Evolutionary conservation across 2,113 vertebrate species (phyloP), one percentile per base, ranked within the genome.

Genomic region (Cariama cristata): DNA sequence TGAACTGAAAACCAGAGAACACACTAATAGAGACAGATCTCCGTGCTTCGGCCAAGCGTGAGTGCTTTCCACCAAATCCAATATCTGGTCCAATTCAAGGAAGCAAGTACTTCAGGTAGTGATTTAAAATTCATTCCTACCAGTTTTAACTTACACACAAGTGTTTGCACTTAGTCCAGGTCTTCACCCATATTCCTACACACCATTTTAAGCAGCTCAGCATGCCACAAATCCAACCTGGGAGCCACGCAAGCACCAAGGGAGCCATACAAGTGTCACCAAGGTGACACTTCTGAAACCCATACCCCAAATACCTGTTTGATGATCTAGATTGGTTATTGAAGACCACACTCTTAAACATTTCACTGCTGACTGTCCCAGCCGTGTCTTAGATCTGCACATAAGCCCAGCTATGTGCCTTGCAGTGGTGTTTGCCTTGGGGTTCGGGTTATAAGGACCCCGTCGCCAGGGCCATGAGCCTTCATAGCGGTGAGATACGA

Each of bases 11-110:
- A 23, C 50, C 47, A 32, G 77, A 94, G 95, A 72, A 42, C 76
- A 92, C 45, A 8, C 87, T 91, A 96, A 97, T 91, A 12, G 93
- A 97, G 98, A 93, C 64, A 91, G 74, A 97, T 96, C 64, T 91
- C 20, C 30, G 11, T 33, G 64, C 89, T 69, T 21, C 1, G 3
- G 95, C 94, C 93, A 42, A 72, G 88, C 90, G 26, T 2, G 22
- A 73, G 53, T 10, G 63, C 91, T 49, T 62, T 33, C 93, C 71
- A 77, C 71, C 86, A 42, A 24, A 58, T 42, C 88, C 56, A 62
- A 24, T 16, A 5, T 2, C 81, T 2, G 52, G 50, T 68, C 81
- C 0, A 0, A 23, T 3, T 49, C 40, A 30, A 27, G 59, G 90
- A 24, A 93, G 27, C 24, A 81, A 20, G 40, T 14, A 17, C 76